Evolutionary conservation across 2,113 vertebrate genomes (phyloP).

Genomic region (Rhinichthys klamathensis): DNA sequence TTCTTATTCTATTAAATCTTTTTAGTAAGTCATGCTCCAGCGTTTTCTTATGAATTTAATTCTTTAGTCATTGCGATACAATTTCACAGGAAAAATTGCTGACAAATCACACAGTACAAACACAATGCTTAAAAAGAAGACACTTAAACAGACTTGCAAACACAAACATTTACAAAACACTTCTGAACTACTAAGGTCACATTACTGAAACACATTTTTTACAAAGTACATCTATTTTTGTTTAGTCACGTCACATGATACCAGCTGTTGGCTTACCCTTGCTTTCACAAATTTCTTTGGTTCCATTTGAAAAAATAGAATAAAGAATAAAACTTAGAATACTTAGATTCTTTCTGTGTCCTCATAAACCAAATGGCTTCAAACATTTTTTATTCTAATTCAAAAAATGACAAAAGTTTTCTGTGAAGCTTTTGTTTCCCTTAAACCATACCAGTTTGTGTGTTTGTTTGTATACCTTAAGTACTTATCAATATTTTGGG

Average conservation of each 20-base stretch:
- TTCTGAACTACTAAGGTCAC: neutral
- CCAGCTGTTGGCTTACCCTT: slow-evolving; percentile 76
- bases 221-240: neutral
- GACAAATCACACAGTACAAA: neutral
- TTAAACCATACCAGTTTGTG: neutral
- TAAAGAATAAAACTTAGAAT: slow-evolving; percentile 21
- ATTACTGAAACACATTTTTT: neutral
- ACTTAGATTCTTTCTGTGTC: neutral
- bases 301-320: slow-evolving; percentile 68
- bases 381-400: too few species aligned
- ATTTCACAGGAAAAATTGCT: neutral
- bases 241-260: neutral
- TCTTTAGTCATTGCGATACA: neutral
- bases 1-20: neutral
- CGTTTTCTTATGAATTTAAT: neutral
- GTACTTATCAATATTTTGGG: neutral
- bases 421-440: neutral
- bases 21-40: neutral
- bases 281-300: slow-evolving; percentile 87
- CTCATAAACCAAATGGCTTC: neutral
- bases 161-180: slow-evolving; percentile 31
- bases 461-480: neutral
- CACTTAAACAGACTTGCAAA: slow-evolving; percentile 14
- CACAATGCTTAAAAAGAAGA: neutral
- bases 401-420: neutral